These are phyloP conservation scores for Bombus breviceps DNA, from an alignment of 1,140 invertebrate genomes.

Conservation along the genomic window DNA sequence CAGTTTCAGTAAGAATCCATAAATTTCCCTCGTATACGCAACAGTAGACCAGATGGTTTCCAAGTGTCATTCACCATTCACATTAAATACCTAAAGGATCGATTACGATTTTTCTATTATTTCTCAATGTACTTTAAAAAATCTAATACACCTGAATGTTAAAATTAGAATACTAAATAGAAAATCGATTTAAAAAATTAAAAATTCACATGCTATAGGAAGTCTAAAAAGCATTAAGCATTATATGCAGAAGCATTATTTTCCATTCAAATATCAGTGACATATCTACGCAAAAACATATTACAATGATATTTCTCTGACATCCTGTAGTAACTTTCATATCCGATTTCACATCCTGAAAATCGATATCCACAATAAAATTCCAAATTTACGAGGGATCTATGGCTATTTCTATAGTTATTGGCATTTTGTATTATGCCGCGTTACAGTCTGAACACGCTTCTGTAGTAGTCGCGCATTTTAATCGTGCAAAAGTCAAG, in stretches of 20 bases:
- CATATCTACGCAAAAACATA: neutral
- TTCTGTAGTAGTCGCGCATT: neutral
- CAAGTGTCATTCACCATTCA: neutral
- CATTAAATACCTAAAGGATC: neutral
- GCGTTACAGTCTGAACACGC: neutral
- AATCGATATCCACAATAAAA: neutral
- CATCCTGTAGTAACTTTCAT: too few species aligned
- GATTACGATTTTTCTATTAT: neutral
- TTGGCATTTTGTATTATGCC: neutral
- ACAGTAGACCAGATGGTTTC: neutral
- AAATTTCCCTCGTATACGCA: neutral
- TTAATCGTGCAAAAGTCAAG: slow-evolving; percentile 36
- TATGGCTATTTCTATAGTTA: neutral
- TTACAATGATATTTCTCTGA: neutral
- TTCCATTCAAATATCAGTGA: neutral
- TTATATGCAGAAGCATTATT: too few species aligned
- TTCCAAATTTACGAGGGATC: too few species aligned
- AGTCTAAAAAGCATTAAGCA: too few species aligned
- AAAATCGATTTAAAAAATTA: neutral
- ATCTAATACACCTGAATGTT: neutral
- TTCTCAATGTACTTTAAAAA: neutral
- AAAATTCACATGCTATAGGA: neutral
- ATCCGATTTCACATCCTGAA: neutral
- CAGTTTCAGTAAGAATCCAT: slow-evolving; percentile 85
- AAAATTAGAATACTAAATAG: neutral